Evolutionary conservation across 2,113 vertebrate genomes (phyloP), one percentile per base, ranked within the genome.

Genomic region (Gadus macrocephalus): DNA sequence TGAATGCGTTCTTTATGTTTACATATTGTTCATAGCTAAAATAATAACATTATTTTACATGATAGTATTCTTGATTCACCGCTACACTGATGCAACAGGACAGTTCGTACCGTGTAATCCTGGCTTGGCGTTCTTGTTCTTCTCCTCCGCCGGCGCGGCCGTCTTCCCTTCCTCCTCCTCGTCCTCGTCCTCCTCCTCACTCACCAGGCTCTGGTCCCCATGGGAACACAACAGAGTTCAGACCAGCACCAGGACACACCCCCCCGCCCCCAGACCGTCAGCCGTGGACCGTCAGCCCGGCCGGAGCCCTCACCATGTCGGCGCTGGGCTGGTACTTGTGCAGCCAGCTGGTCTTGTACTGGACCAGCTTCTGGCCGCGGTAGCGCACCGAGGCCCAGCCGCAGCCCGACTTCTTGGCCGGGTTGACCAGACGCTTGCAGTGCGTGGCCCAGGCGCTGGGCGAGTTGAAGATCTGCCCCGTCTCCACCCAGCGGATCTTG

Each of bases 361-460:
- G 96, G 78, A 95, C 97, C 83, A 98, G 87, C 73, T 96, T 98
- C 91, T 98, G 96, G 0, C 97, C 97, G 25, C 95, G 92, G 89
- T 98, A 98, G 79, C 95, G 95, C 60, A 98, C 96, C 0, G 96
- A 98, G 0, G 97, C 97, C 97, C 97, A 98, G 14, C 97, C 97
- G 0, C 97, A 98, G 70, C 96, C 97, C 0, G 96, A 98, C 75
- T 98, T 98, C 91, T 98, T 98, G 83, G 96, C 97, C 0, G 97
- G 96, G 86, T 98, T 98, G 64, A 98, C 95, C 82, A 98, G 91
- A 59, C 95, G 94, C 78, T 98, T 98, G 87, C 97, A 98, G 82
- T 98, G 95, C 1, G 96, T 98, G n/a, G 97, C 97, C 97, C 97
- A 98, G 71, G 96, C 97, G 0, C 97, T 98, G 19, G 96, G 97